phyloP scores from a whole-genome alignment of 2,113 vertebrate species.

The Cathartes aura region DNA sequence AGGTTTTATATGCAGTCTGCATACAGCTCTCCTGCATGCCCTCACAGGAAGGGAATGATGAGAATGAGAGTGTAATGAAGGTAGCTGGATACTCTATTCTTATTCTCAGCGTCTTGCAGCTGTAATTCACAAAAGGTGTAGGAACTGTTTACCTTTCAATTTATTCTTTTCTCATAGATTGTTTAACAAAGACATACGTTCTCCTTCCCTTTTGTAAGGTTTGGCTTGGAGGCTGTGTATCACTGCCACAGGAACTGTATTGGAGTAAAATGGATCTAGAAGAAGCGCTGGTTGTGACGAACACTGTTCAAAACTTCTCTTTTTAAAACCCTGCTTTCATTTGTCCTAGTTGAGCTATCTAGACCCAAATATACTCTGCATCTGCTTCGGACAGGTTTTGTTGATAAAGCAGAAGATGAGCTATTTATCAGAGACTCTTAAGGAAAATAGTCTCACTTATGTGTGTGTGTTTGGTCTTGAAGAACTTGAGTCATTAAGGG shows the following conservation, averaged over 20 bases:
- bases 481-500: neutral
- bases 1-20: neutral
- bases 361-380: neutral
- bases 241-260: neutral
- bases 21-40: neutral
- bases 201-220: neutral
- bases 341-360: neutral
- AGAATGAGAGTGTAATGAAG: neutral
- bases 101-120: neutral
- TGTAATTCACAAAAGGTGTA: neutral
- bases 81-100: neutral
- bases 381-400: neutral
- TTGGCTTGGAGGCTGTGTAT: neutral
- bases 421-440: constrained; percentile 5
- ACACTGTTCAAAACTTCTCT: neutral
- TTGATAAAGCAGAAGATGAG: constrained; percentile 15
- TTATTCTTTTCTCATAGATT: neutral
- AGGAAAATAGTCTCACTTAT: neutral
- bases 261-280: neutral
- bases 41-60: neutral
- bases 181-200: neutral
- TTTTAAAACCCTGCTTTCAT: neutral
- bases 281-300: neutral
- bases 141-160: neutral
- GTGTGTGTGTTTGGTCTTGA: neutral